phyloP scores from a whole-genome alignment of 2,113 vertebrate genomes.

The Circaetus cinerascens region DNA sequence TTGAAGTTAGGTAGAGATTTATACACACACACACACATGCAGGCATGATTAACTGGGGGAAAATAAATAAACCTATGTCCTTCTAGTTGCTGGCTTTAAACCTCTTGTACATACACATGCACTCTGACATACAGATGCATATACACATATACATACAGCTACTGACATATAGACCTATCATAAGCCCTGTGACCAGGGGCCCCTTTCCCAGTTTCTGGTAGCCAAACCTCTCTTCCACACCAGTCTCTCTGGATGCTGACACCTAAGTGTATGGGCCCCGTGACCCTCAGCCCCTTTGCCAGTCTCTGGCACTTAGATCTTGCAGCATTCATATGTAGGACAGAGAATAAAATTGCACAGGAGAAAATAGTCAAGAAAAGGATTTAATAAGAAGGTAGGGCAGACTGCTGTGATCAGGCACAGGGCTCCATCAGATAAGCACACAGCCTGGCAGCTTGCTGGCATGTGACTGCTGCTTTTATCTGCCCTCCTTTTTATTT shows the following conservation, averaged over 20 bases:
- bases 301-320: neutral
- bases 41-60: neutral
- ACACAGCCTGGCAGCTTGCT: accelerated
- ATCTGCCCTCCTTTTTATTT: neutral
- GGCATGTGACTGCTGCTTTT: accelerated
- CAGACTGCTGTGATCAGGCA: neutral
- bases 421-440: neutral
- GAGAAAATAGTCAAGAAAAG: neutral
- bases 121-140: neutral
- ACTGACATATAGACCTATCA: accelerated
- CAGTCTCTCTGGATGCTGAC: neutral
- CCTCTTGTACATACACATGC: neutral
- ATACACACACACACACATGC: neutral
- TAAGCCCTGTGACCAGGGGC: neutral
- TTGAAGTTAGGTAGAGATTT: neutral
- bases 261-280: accelerated
- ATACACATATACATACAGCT: neutral
- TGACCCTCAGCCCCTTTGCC: neutral
- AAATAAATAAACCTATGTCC: neutral
- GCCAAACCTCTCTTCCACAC: neutral
- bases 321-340: neutral
- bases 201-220: neutral
- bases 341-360: neutral
- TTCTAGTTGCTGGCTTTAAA: neutral
- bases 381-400: too few species aligned